Conservation (phyloP, 2,888 invertebrate genomes). For the Patella caerulea region DNA sequence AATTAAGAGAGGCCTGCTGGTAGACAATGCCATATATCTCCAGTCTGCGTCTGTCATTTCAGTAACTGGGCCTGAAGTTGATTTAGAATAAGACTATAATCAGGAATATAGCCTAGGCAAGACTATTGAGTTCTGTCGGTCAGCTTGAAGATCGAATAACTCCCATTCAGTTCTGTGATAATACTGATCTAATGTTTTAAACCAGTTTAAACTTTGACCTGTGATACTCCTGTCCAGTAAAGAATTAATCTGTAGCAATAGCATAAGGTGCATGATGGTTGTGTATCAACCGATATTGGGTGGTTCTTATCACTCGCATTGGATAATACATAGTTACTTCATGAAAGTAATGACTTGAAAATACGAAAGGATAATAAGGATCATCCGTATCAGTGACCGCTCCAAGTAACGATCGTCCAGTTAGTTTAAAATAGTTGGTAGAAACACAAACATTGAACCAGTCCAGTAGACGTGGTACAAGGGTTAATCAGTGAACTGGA, state of each 20-base stretch:
- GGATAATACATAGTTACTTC: constrained; percentile 96
- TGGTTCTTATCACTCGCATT: constrained; percentile 85
- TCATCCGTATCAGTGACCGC: constrained; percentile 73
- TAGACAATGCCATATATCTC: constrained; percentile 91
- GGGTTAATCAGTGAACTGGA: too few relatives aligned
- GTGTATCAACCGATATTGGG: constrained; percentile 88
- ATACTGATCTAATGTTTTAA: constrained; percentile 82
- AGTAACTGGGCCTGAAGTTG: constrained; percentile 76
- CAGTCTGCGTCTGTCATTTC: constrained; percentile 82
- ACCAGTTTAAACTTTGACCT: constrained; percentile 82
- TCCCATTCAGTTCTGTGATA: constrained; percentile 89
- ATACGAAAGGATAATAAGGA: constrained; percentile 73
- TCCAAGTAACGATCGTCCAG: constrained; percentile 83
- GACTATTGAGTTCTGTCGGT: constrained; percentile 83
- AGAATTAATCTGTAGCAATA: constrained; percentile 91
- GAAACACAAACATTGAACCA: constrained; percentile 76
- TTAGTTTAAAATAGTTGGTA: constrained; percentile 62
- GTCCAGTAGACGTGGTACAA: too few relatives aligned
- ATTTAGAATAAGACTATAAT: constrained; percentile 70
- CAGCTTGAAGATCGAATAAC: constrained; percentile 83
- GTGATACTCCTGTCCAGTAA: constrained; percentile 81
- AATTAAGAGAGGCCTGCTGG: constrained; percentile 82
- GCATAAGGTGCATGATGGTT: constrained; percentile 90
- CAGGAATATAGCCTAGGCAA: constrained; percentile 76
- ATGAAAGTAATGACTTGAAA: constrained; percentile 89